Percentiles rank a stretch among this genome's conserved stretches.
These are phyloP conservation scores for Camponotus fellah DNA, from an alignment of 2,888 invertebrate genomes.

Conservation along the genomic window DNA sequence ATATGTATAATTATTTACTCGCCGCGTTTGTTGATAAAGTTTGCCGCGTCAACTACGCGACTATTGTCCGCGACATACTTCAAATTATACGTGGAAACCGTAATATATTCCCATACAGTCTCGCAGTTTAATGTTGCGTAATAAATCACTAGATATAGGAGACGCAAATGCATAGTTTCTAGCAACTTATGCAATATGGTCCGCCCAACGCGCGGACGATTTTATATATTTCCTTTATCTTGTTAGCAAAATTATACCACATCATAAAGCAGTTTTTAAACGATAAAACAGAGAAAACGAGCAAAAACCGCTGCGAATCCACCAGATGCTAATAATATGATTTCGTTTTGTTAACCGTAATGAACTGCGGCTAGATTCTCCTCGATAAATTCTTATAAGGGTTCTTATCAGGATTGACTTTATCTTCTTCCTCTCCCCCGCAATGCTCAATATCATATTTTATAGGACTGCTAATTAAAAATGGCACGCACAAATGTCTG, in stretches of 20 bases:
- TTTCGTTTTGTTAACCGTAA: neutral
- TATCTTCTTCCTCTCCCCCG: neutral
- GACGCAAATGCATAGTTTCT: neutral
- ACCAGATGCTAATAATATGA: neutral
- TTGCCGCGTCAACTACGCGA: neutral
- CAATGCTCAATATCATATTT: neutral
- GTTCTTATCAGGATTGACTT: neutral
- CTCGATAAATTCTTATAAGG: neutral
- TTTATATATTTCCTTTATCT: neutral
- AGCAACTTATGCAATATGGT: neutral
- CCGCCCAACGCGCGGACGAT: neutral
- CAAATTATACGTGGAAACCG: neutral
- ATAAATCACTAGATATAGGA: neutral
- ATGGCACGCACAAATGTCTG: neutral
- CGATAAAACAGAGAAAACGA: neutral
- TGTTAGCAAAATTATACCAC: neutral
- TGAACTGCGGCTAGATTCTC: neutral
- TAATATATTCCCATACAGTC: neutral
- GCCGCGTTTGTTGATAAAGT: conserved; percentile 15
- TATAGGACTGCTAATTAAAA: neutral
- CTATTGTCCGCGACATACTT: neutral
- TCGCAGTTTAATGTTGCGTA: neutral
- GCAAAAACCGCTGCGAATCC: neutral
- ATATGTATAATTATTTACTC: conserved; percentile 21
- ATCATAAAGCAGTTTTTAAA: neutral